Evolutionary conservation across 2,113 vertebrate species (phyloP), one percentile per base, ranked within the genome.

Genomic region (Hyaena hyaena): DNA sequence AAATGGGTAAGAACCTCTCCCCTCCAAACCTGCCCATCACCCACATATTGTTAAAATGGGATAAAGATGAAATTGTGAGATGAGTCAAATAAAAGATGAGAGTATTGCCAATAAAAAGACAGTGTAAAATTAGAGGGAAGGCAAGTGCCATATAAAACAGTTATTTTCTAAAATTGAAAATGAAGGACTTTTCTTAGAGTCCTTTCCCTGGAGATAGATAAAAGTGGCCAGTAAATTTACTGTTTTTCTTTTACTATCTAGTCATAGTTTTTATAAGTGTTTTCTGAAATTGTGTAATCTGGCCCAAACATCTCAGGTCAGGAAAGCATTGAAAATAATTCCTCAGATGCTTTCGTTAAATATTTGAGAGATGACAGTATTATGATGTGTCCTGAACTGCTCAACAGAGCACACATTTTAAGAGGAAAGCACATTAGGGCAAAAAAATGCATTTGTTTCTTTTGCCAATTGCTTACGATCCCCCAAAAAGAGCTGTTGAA

Each of bases 271-370:
- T 85, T 61, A 55, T 95, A 86, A 91, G 53, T 63, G 53, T 96
- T 95, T 98, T 87, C 26, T 91, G 82, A 97, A 96, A 83, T 85
- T 87, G 31, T 97, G 14, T 88, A 88, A 95, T 88, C 35, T 95
- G 17, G 16, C 5, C 28, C 71, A 77, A 96, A 66, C n/a, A 95
- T 96, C 58, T 92, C 81, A 88, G 58, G 35, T 68, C 86, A 97
- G 35, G 8, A 93, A 58, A 80, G 35, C 77, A 93, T 68, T 88
- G 91, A 83, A 94, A 96, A 81, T 66, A 45, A 81, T 93, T 97
- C 63, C 23, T 94, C 26, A 24, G n/a, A 79, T 83, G 58, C 45
- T 92, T 92, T 61, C 17, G 66, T 90, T 96, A 95, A 97, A 92
- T 77, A 87, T 96, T 93, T 88, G 83, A 96, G 86, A 96, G 83